Conservation (phyloP, 92 coral and sea anemone genomes). For the Epizoanthus fatuus region DNA sequence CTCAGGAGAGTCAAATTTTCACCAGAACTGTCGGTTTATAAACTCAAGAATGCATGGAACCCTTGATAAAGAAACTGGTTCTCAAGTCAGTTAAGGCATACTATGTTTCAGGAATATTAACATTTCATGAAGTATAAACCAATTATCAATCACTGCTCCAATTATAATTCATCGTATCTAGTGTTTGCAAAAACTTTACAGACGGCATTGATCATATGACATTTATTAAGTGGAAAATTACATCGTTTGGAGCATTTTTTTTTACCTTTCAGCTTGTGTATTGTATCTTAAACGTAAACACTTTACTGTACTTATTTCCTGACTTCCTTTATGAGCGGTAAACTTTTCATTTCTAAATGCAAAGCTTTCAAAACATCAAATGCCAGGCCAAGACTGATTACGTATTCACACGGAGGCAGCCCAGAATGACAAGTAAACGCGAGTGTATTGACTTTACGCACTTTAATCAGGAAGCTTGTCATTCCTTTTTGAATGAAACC, state of each 20-base stretch:
- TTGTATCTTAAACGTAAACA: not conserved
- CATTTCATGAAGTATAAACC: not conserved
- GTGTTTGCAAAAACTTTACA: not conserved
- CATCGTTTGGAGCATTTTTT: not conserved
- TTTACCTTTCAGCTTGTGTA: not conserved
- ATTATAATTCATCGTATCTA: not conserved
- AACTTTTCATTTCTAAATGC: not conserved
- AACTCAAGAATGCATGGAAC: too few relatives aligned
- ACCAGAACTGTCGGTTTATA: too few relatives aligned
- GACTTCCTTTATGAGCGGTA: not conserved
- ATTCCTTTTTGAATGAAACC: not conserved
- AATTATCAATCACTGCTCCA: not conserved
- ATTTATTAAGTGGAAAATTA: not conserved
- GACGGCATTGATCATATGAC: not conserved
- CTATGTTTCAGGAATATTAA: too few relatives aligned
- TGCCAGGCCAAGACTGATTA: not conserved
- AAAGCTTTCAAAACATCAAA: not conserved
- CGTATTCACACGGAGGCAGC: not conserved
- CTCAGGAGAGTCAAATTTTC: too few relatives aligned
- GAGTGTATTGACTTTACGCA: constrained; percentile 13
- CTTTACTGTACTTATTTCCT: not conserved
- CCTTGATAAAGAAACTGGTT: too few relatives aligned
- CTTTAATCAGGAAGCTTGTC: constrained; percentile 5
- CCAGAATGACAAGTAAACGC: not conserved
- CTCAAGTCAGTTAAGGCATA: too few relatives aligned